These are phyloP conservation scores for Pseudococcus longispinus DNA, from an alignment of 2,888 invertebrate genomes.

Conservation along the genomic window DNA sequence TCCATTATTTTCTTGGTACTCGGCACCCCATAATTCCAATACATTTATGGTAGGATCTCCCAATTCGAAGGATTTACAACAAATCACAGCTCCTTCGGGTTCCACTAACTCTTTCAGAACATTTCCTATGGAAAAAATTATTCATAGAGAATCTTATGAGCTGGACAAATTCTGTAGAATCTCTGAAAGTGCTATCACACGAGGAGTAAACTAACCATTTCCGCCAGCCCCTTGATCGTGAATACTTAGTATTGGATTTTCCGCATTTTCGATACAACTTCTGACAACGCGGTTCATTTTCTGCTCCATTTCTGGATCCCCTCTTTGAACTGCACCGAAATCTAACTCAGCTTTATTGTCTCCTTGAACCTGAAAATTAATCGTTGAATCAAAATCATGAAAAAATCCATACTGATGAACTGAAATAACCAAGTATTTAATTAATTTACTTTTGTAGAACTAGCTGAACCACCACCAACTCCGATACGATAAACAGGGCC, in stretches of 20 bases:
- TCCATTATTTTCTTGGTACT: conserved; percentile 96
- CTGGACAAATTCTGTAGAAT: no score
- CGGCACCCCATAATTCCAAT: conserved; percentile 96
- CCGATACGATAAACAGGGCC: conserved; percentile 98
- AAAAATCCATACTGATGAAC: no score
- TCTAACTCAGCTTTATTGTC: conserved; percentile 85
- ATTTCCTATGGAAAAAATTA: conserved; percentile 71
- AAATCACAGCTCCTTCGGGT: conserved; percentile 91
- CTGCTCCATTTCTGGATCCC: conserved; percentile 99
- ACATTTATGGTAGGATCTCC: conserved; percentile 95
- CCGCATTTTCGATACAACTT: conserved; percentile 81
- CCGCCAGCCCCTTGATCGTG: conserved; percentile 99
- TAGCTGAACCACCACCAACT: conserved; percentile 98
- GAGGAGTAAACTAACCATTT: conserved; percentile 67
- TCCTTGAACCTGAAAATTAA: conserved; percentile 75
- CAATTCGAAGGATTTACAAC: conserved; percentile 82
- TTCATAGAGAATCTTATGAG: neutral
- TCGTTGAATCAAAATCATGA: no score
- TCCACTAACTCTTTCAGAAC: conserved; percentile 96
- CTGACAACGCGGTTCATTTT: conserved; percentile 93
- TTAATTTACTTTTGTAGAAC: conserved; percentile 77
- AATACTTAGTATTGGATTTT: conserved; percentile 91
- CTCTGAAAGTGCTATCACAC: no score
- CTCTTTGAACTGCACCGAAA: conserved; percentile 94
- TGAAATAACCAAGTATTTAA: no score